A percentile compares a stretch with the other conserved stretches of the same genome.
Evolutionary conservation across 2,797 vertebrate genomes (phyloP).

Genomic region (Danio tinwini): DNA sequence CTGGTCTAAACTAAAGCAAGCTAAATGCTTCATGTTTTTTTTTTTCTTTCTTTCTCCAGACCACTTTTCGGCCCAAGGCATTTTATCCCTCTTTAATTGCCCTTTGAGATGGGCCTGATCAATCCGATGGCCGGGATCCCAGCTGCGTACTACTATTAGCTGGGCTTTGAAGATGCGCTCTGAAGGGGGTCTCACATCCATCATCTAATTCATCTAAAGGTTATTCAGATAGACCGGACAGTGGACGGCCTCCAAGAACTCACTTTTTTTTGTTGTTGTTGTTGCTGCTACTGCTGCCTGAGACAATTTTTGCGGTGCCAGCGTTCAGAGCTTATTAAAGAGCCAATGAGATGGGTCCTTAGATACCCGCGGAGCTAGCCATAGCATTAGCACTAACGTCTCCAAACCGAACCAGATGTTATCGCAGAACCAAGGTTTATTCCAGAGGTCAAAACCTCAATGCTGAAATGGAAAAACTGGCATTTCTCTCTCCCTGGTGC

Average conservation of each 20-base stretch:
- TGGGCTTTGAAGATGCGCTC: slow-evolving; percentile 64
- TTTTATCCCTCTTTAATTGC: slow-evolving; percentile 66
- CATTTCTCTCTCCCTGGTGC: background rate
- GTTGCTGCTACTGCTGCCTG: slow-evolving; percentile 15
- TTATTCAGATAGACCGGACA: slow-evolving; percentile 65
- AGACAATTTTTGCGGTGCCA: slow-evolving; percentile 44
- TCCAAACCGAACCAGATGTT: slow-evolving; percentile 53
- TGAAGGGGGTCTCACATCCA: slow-evolving; percentile 57
- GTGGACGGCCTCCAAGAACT: slow-evolving; percentile 52
- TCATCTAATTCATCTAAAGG: slow-evolving; percentile 69
- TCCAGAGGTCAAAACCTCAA: slow-evolving; percentile 58
- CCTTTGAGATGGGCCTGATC: slow-evolving; percentile 67
- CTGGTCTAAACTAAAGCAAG: slow-evolving; percentile 32
- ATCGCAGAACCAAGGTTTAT: slow-evolving; percentile 47
- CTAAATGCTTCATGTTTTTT: slow-evolving; percentile 48
- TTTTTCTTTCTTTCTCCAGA: slow-evolving; percentile 21
- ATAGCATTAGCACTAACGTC: slow-evolving; percentile 29
- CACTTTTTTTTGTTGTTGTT: slow-evolving; percentile 34
- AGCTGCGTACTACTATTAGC: slow-evolving; percentile 60
- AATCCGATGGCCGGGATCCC: slow-evolving; percentile 63
- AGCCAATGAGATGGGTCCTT: slow-evolving; percentile 51
- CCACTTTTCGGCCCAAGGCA: slow-evolving; percentile 56
- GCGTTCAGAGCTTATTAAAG: slow-evolving; percentile 54
- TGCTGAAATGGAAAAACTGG: slow-evolving; percentile 28
- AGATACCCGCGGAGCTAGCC: slow-evolving; percentile 37